Conservation (phyloP, 2,888 invertebrate genomes). For the Conistra vaccinii region DNA sequence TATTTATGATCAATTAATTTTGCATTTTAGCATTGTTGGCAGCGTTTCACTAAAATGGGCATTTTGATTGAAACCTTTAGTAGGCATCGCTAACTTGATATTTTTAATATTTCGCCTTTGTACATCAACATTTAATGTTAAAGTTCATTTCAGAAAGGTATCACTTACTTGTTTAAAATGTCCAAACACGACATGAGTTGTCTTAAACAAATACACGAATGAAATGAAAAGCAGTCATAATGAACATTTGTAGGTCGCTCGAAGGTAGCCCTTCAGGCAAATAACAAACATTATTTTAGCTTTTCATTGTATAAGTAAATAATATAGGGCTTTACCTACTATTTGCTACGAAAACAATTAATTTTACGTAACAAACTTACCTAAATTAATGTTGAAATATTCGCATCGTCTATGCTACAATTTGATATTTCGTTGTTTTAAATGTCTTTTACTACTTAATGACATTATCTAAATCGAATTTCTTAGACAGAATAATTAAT, state of each 20-base stretch:
- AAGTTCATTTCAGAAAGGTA: conserved; percentile 13
- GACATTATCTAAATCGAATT: conserved; percentile 44
- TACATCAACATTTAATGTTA: conserved; percentile 2
- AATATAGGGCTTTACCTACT: conserved; percentile 27
- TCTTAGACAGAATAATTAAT: conserved; percentile 48
- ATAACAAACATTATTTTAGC: conserved; percentile 40
- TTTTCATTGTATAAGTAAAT: conserved; percentile 57
- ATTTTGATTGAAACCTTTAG: not conserved
- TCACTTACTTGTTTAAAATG: conserved; percentile 22
- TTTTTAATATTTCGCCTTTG: not conserved
- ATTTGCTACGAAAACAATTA: conserved; percentile 55
- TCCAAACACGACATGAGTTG: conserved; percentile 43
- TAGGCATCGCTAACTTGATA: not conserved
- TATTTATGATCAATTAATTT: conserved; percentile 32
- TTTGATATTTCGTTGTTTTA: conserved; percentile 17
- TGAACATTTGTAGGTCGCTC: conserved; percentile 47
- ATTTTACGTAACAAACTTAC: conserved; percentile 14
- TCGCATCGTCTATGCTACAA: not conserved
- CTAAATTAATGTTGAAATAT: conserved; percentile 35
- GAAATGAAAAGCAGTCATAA: conserved; percentile 47
- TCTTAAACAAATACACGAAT: conserved; percentile 48
- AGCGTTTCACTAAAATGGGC: not conserved
- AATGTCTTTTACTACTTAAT: conserved; percentile 20
- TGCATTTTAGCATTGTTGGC: conserved; percentile 7
- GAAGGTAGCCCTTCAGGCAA: conserved; percentile 52